These are phyloP conservation scores for Drosophila dunni DNA, from an alignment of 1,140 invertebrate genomes.

Conservation along the genomic window DNA sequence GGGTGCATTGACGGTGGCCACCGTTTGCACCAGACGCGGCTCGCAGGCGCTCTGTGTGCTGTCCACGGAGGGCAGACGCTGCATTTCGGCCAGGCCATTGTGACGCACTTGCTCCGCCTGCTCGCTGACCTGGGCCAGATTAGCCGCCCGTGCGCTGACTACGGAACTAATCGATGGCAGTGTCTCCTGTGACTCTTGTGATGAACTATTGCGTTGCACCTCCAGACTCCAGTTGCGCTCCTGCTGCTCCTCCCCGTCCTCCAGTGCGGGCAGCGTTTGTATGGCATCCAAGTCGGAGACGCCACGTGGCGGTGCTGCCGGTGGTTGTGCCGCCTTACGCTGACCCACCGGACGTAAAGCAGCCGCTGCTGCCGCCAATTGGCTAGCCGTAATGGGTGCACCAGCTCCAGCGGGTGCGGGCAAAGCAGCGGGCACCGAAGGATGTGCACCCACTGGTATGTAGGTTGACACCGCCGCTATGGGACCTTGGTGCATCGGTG, in stretches of 20 bases:
- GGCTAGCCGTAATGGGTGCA: constrained; percentile 63
- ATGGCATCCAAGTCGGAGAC: constrained; percentile 76
- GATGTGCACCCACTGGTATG: neutral
- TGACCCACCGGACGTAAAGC: constrained; percentile 65
- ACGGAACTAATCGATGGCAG: constrained; percentile 61
- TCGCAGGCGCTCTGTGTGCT: constrained; percentile 74
- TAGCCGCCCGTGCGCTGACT: constrained; percentile 57
- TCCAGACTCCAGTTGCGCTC: constrained; percentile 69
- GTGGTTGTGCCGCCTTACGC: constrained; percentile 33
- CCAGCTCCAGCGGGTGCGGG: constrained; percentile 29
- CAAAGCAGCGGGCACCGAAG: neutral
- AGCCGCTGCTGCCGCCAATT: constrained; percentile 64
- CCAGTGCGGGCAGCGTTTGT: constrained; percentile 71
- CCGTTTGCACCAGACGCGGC: constrained; percentile 65
- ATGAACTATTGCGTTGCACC: constrained; percentile 68
- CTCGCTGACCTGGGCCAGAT: constrained; percentile 55
- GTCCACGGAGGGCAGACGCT: constrained; percentile 69
- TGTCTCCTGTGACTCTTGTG: constrained; percentile 65
- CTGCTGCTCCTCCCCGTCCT: constrained; percentile 55
- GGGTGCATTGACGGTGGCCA: constrained; percentile 64
- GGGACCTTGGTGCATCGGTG: constrained; percentile 34
- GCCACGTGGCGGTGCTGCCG: constrained; percentile 38
- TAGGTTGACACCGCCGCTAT: neutral
- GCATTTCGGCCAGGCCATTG: constrained; percentile 51
- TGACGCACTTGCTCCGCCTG: constrained; percentile 35